Percentiles rank a stretch among this genome's conserved stretches.
Conservation (phyloP, 2,888 invertebrate genomes). For the Mesoligia furuncula region DNA sequence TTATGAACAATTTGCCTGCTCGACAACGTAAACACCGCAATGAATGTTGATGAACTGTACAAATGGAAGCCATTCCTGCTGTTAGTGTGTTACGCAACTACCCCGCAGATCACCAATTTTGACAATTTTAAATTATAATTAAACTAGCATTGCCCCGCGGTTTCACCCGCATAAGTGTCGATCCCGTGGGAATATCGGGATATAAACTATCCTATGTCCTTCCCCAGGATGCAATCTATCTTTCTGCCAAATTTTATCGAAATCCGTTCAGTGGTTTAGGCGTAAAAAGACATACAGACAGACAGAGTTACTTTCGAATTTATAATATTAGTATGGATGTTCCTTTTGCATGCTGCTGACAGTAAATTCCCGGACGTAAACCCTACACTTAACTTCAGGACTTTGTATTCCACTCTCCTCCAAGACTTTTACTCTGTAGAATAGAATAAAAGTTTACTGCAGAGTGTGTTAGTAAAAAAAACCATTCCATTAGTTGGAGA, state of each 20-base stretch:
- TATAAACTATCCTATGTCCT: too few relatives aligned
- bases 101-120: not conserved
- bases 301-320: too few relatives aligned
- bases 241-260: too few relatives aligned
- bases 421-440: slow-evolving; percentile 32
- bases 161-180: too few relatives aligned
- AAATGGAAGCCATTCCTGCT: not conserved
- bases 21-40: not conserved
- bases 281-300: too few relatives aligned
- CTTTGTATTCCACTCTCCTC: slow-evolving; percentile 22
- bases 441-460: slow-evolving; percentile 41
- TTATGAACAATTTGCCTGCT: not conserved
- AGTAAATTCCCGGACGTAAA: slow-evolving; percentile 13
- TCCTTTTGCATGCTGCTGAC: not conserved
- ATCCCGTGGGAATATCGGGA: too few relatives aligned
- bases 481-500: slow-evolving; percentile 58
- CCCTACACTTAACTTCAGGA: not conserved
- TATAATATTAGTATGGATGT: not conserved
- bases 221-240: too few relatives aligned
- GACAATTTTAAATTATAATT: not conserved
- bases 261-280: too few relatives aligned
- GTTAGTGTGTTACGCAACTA: not conserved
- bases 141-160: not conserved
- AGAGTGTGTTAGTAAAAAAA: slow-evolving; percentile 48
- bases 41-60: not conserved